Evolutionary conservation across 2,797 vertebrate genomes (phyloP).

Genomic region (Florisuga fusca): DNA sequence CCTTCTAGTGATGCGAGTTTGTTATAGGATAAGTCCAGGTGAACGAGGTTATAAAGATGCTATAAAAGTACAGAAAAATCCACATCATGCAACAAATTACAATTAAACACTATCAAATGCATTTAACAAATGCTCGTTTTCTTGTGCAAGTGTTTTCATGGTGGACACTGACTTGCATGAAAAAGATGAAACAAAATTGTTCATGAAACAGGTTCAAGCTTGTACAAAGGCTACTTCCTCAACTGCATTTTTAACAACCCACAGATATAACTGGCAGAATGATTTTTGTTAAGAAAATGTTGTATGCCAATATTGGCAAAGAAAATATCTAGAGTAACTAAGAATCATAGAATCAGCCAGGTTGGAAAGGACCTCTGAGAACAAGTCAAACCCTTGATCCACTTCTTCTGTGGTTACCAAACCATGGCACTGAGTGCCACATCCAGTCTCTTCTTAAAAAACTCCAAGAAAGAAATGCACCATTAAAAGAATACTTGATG

Average conservation of each 20-base stretch:
- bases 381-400: too few relatives aligned
- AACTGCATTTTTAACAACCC: not conserved
- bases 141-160: not conserved
- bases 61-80: conserved; percentile 57
- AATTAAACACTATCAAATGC: not conserved
- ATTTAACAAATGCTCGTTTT: not conserved
- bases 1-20: conserved; percentile 87
- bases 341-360: too few relatives aligned
- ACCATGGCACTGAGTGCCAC: too few relatives aligned
- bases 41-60: conserved; percentile 97
- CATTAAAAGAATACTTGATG: not conserved
- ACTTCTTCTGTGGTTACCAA: too few relatives aligned
- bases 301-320: not conserved
- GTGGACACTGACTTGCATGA: not conserved
- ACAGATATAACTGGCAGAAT: not conserved
- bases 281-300: not conserved
- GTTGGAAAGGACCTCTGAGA: too few relatives aligned
- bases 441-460: too few relatives aligned
- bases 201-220: not conserved
- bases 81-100: not conserved
- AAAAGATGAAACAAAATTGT: not conserved
- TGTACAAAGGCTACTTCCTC: not conserved
- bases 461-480: not conserved
- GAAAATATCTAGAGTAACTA: not conserved
- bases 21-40: conserved; percentile 96